A percentile compares a stretch with the other conserved stretches of the same genome.
Evolutionary conservation across 2,888 invertebrate species (phyloP).

Genomic region (Nomada ruficornis): DNA sequence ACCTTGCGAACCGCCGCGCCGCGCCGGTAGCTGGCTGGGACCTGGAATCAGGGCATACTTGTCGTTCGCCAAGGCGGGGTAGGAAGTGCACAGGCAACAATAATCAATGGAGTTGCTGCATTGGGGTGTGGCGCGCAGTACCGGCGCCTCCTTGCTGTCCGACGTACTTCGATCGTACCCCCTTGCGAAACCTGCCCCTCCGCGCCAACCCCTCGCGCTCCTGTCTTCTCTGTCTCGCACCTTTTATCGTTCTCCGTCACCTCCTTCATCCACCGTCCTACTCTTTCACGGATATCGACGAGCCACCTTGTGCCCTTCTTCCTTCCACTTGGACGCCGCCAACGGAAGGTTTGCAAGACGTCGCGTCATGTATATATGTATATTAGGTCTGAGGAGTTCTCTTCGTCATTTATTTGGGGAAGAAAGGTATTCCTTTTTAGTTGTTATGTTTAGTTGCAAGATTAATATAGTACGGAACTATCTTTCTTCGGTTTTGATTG

Average conservation of each 20-base stretch:
- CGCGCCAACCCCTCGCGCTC: not conserved
- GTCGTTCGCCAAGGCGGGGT: slow-evolving; percentile 67
- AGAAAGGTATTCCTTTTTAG: not conserved
- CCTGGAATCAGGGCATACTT: slow-evolving; percentile 68
- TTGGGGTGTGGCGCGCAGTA: slow-evolving; percentile 82
- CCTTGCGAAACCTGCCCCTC: slow-evolving; percentile 53
- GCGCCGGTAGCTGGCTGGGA: slow-evolving; percentile 33
- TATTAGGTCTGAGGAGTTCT: not conserved
- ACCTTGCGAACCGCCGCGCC: slow-evolving; percentile 28
- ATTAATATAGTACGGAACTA: not conserved
- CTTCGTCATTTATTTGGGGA: not conserved
- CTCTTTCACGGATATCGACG: slow-evolving; percentile 70
- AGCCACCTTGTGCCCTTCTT: slow-evolving; percentile 63
- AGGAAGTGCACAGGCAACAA: slow-evolving; percentile 81
- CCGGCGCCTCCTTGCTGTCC: slow-evolving; percentile 81
- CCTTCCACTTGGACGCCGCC: slow-evolving; percentile 51
- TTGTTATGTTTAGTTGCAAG: too few relatives aligned
- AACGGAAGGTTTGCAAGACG: slow-evolving; percentile 29
- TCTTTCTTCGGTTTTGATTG: too few relatives aligned
- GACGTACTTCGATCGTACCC: slow-evolving; percentile 80
- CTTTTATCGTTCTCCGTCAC: slow-evolving; percentile 56
- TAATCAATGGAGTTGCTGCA: slow-evolving; percentile 84
- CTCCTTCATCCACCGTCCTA: slow-evolving; percentile 58
- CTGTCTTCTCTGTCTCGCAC: slow-evolving; percentile 39
- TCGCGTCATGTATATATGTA: not conserved